A percentile compares a stretch with the other conserved stretches of the same genome.
phyloP scores from a whole-genome alignment of 2,113 vertebrate genomes.

The Apeltes quadracus region DNA sequence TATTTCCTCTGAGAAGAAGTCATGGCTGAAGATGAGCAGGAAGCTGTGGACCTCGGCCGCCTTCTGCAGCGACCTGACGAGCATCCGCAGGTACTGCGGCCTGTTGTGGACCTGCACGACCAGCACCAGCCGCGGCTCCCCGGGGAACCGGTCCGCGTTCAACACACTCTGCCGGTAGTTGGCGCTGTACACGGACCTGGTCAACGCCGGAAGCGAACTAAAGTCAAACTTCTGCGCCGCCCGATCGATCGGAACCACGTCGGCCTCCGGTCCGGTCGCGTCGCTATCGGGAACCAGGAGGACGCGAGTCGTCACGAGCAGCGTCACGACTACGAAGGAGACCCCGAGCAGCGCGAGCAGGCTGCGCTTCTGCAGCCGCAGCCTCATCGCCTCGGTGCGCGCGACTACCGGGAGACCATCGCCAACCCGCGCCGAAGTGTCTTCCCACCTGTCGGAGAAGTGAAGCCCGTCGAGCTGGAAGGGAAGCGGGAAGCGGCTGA shows the following conservation, averaged over 20 bases:
- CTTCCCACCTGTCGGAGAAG: no score
- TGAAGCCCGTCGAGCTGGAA: no score
- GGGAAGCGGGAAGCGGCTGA: no score
- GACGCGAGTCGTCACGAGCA: constrained; percentile 59
- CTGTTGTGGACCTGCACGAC: constrained; percentile 82
- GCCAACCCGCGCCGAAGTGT: no score
- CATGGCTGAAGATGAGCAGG: constrained; percentile 82
- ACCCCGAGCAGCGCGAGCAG: constrained; percentile 64
- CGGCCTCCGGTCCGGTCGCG: background rate
- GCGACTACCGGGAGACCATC: background rate
- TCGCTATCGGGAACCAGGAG: constrained; percentile 17
- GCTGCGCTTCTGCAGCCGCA: constrained; percentile 72
- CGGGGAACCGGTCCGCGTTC: constrained; percentile 72
- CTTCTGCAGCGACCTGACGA: constrained; percentile 76
- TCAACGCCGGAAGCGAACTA: constrained; percentile 54
- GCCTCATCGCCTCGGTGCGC: constrained; percentile 66
- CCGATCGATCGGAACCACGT: background rate
- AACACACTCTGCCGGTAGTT: constrained; percentile 74
- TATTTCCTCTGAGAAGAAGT: constrained; percentile 80
- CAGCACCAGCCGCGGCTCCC: constrained; percentile 74
- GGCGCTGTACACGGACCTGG: constrained; percentile 68
- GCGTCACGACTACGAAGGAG: constrained; percentile 46
- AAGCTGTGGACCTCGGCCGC: constrained; percentile 70
- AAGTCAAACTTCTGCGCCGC: constrained; percentile 48
- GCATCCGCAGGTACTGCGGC: constrained; percentile 77